A percentile compares a stretch with the other conserved stretches of the same genome.
Conservation (phyloP, 2,888 invertebrate genomes). For the Yponomeuta evonymella region DNA sequence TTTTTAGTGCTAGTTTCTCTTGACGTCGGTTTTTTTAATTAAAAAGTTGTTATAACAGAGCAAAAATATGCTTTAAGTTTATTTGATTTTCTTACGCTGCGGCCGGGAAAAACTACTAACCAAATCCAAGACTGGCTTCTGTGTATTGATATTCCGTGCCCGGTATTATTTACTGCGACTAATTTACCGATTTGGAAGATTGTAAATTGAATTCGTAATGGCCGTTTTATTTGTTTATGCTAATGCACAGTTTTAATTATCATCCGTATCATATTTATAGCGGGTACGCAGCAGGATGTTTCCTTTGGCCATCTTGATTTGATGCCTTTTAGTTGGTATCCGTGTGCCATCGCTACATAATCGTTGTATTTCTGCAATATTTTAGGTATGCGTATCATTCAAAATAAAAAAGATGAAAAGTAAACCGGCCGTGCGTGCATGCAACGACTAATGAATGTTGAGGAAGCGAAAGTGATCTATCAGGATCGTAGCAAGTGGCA, state of each 20-base stretch:
- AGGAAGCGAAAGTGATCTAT: too few species aligned
- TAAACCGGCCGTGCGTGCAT: too few species aligned
- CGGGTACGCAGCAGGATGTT: conserved; percentile 7
- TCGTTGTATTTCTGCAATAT: neutral
- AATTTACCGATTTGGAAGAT: conserved; percentile 69
- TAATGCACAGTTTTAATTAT: conserved; percentile 71
- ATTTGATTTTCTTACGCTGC: neutral
- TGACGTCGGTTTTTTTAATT: too few species aligned
- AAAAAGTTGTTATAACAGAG: too few species aligned
- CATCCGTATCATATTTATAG: conserved; percentile 40
- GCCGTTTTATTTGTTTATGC: conserved; percentile 76
- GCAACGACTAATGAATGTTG: too few species aligned
- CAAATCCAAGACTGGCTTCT: neutral
- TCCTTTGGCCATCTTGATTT: neutral
- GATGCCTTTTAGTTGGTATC: neutral
- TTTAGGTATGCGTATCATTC: too few species aligned
- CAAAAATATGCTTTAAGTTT: too few species aligned
- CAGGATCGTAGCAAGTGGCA: too few species aligned
- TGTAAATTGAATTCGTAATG: conserved; percentile 76
- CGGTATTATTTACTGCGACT: conserved; percentile 72
- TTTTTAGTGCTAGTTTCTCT: too few species aligned
- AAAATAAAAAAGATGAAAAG: too few species aligned
- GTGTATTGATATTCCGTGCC: neutral
- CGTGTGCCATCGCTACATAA: neutral
- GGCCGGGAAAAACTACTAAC: neutral